These are phyloP conservation scores for Stomorhina lunata DNA, from an alignment of 2,888 invertebrate genomes.

Conservation along the genomic window DNA sequence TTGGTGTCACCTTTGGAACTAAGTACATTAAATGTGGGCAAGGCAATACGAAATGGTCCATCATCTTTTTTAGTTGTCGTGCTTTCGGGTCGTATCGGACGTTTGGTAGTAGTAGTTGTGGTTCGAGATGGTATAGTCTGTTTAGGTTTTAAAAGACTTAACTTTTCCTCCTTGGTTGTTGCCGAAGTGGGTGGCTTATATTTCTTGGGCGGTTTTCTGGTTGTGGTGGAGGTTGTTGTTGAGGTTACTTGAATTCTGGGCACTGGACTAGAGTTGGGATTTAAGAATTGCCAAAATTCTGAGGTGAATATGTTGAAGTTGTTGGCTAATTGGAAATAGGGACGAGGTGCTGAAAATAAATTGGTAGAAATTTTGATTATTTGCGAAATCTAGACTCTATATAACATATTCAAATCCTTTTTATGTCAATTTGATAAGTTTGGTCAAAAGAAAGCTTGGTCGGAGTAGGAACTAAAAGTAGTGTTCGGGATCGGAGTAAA, in stretches of 20 bases:
- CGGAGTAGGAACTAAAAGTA: too few species aligned
- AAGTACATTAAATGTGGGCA: conserved; percentile 73
- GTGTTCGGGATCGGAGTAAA: too few species aligned
- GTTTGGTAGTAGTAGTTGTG: neutral
- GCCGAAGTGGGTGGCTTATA: conserved; percentile 58
- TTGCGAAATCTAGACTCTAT: too few species aligned
- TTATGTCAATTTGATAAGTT: too few species aligned
- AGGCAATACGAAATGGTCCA: conserved; percentile 75
- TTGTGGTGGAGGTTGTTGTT: conserved; percentile 25
- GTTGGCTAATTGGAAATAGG: conserved; percentile 48
- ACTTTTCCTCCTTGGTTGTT: conserved; percentile 62
- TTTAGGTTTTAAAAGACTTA: conserved; percentile 52
- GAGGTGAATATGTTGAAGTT: conserved; percentile 73
- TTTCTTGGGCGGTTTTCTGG: conserved; percentile 68
- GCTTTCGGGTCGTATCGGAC: neutral
- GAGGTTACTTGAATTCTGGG: conserved; percentile 20
- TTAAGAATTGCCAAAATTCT: conserved; percentile 74
- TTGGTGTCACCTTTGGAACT: conserved; percentile 43
- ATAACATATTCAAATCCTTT: too few species aligned
- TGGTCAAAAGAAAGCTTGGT: too few species aligned
- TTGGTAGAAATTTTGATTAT: neutral
- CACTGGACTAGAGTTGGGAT: conserved; percentile 65
- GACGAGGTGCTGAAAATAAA: conserved; percentile 58
- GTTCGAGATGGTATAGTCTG: conserved; percentile 23
- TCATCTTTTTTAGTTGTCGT: conserved; percentile 64